Conservation (phyloP, 92 coral and sea anemone genomes). For the Anthopleura xanthogrammica region DNA sequence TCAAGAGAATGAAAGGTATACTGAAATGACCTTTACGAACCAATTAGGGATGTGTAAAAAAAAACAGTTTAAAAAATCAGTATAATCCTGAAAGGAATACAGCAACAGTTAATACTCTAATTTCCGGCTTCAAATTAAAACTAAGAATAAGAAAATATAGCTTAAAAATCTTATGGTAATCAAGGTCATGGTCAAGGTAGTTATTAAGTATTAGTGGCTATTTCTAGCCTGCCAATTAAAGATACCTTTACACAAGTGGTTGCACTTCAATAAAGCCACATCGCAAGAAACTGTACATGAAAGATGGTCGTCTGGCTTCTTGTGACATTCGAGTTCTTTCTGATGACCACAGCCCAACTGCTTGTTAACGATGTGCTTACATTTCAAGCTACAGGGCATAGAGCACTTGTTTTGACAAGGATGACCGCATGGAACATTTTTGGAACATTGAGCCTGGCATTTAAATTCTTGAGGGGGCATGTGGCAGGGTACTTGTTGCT, state of each 20-base stretch:
- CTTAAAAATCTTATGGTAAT: too few species aligned
- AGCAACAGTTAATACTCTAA: too few species aligned
- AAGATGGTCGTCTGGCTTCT: slow-evolving; percentile 33
- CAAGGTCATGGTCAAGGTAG: too few species aligned
- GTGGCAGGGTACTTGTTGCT: slow-evolving; percentile 62
- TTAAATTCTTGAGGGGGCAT: slow-evolving; percentile 45
- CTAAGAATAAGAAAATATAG: too few species aligned
- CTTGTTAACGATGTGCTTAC: slow-evolving; percentile 38
- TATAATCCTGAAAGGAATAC: too few species aligned
- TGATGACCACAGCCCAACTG: slow-evolving; percentile 76
- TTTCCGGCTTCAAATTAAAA: too few species aligned
- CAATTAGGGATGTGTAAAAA: too few species aligned
- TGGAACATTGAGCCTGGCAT: slow-evolving; percentile 60
- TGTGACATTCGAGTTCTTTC: slow-evolving; percentile 58
- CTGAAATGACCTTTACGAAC: too few species aligned
- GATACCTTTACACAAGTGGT: slow-evolving; percentile 77
- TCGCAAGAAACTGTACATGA: slow-evolving; percentile 72
- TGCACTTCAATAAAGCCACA: slow-evolving; percentile 51
- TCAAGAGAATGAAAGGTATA: too few species aligned
- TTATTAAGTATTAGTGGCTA: too few species aligned
- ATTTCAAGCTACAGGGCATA: slow-evolving; percentile 62
- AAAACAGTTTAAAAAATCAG: too few species aligned
- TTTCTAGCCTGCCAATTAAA: too few species aligned
- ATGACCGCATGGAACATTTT: slow-evolving; percentile 64
- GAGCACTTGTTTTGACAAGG: slow-evolving; percentile 57